Conservation (phyloP, 53 echinoderm and acorn worm species). For the Luidia sarsii region DNA sequence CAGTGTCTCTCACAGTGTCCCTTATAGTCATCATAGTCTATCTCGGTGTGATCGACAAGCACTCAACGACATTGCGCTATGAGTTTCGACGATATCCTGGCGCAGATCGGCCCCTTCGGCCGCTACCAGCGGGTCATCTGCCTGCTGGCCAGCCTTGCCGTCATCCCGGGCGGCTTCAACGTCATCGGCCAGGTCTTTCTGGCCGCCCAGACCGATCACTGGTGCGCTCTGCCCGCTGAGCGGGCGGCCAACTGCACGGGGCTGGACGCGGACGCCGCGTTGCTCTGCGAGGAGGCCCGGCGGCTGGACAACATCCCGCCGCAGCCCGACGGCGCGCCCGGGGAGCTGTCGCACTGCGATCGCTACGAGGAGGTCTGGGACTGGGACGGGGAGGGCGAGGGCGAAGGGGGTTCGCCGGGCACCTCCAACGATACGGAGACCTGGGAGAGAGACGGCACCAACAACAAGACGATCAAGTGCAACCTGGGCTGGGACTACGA, state of each 20-base stretch:
- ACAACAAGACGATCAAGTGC: constrained; percentile 31
- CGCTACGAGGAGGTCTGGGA: too few relatives aligned
- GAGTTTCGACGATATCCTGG: constrained; percentile 56
- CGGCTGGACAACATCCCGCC: constrained; percentile 43
- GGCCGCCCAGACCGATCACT: constrained; percentile 47
- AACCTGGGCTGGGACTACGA: constrained; percentile 70
- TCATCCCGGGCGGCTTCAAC: constrained; percentile 11
- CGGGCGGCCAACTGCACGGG: constrained; percentile 20
- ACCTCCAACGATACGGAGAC: too few relatives aligned
- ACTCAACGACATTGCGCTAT: constrained; percentile 8
- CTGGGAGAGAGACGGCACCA: neutral
- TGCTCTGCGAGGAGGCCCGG: constrained; percentile 24
- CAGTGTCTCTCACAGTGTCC: too few relatives aligned
- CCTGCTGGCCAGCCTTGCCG: neutral
- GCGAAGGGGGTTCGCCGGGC: too few relatives aligned
- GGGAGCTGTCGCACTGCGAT: too few relatives aligned
- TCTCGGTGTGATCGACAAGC: too few relatives aligned
- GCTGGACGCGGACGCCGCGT: neutral
- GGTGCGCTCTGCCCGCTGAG: constrained; percentile 26
- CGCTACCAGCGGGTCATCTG: constrained; percentile 20
- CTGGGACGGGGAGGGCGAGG: too few relatives aligned
- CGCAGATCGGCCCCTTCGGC: constrained; percentile 39
- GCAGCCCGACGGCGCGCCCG: neutral
- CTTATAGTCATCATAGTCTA: too few relatives aligned
- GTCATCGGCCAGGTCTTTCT: constrained; percentile 47